Evolutionary conservation across 1,140 invertebrate species (phyloP), one percentile per base, ranked within the genome.

Genomic region (Apolygus lucorum): DNA sequence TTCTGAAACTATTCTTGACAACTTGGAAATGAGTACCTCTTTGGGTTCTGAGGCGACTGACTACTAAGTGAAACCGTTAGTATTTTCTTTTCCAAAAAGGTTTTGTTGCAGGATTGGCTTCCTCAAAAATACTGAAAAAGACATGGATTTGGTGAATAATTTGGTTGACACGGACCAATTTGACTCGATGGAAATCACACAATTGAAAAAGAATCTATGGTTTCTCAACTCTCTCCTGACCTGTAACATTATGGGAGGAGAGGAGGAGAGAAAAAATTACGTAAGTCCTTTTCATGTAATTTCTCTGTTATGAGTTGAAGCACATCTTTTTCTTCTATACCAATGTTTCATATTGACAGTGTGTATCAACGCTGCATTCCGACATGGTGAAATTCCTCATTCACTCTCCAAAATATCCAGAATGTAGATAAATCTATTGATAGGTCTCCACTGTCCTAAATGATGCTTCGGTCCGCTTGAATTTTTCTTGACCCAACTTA

Each of bases 131-230:
- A 24, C 22, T 13, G 54, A 52, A 22, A 68, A 59, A 22, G 49
- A 65, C 28, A 14, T 8, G 24, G 28, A 24, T 24, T 14, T 11
- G 17, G 11, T 65, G 8, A 65, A n/a, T n/a, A 25, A 8, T n/a
- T 8, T 34, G 2, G 28, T 68, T 1, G 25, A 52, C 2, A 2
- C 29, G 2, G 59, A 69, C 13, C 52, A 69, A 13, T 69, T 62
- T 28, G 72, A 73, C 54, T 69, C 22, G 21, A 68, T 73, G 69
- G 67, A 68, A 1, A 67, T 69, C 0, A 28, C 65, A 26, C 52
- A 65, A 24, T 63, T 73, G 1, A 71, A 65, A 21, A 62, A 68
- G 2, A 69, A 67, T 4, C 65, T 73, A 26, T 70, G 68, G 69
- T n/a, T 68, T 21, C 21, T 69, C 2, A 71, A 69, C 28, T 13